These are phyloP conservation scores for Oryzias woworae DNA, from an alignment of 2,113 vertebrate genomes.

Conservation along the genomic window DNA sequence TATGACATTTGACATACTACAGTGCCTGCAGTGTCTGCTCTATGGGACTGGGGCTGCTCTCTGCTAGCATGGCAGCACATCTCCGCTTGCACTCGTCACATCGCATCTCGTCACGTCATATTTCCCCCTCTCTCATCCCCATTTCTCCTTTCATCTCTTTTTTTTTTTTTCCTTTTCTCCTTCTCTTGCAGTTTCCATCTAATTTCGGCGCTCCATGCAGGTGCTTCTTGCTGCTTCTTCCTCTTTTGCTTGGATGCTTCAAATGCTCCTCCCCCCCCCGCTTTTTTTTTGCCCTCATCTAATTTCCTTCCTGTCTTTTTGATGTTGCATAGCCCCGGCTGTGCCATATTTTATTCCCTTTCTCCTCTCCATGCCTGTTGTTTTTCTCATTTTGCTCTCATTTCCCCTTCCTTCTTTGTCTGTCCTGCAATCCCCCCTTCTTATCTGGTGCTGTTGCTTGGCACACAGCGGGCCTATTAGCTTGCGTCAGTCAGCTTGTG, in stretches of 20 bases:
- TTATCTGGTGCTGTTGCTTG: constrained; percentile 19
- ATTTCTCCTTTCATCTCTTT: background rate
- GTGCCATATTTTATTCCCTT: constrained; percentile 25
- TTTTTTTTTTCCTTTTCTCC: background rate
- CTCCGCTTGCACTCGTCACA: constrained; percentile 62
- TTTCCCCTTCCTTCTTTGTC: constrained; percentile 34
- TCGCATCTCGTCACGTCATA: constrained; percentile 51
- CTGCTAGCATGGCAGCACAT: constrained; percentile 48
- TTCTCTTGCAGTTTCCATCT: constrained; percentile 16
- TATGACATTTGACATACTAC: constrained; percentile 70
- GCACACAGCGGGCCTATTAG: constrained; percentile 47
- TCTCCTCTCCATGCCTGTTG: constrained; percentile 19
- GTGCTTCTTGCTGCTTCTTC: constrained; percentile 21
- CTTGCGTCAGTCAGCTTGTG: constrained; percentile 41
- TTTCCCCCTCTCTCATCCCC: constrained; percentile 21
- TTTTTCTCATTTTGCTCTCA: constrained; percentile 32
- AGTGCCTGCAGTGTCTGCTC: constrained; percentile 63
- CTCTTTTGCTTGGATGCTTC: constrained; percentile 14
- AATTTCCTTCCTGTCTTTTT: constrained; percentile 33
- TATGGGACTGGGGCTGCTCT: constrained; percentile 35
- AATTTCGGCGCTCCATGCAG: constrained; percentile 11
- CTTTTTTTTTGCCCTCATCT: constrained; percentile 26
- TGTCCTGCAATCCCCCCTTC: constrained; percentile 11
- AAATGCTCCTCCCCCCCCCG: background rate
- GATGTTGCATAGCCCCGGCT: constrained; percentile 3